Evolutionary conservation across 2,888 invertebrate genomes (phyloP).

Genomic region (Tridacna gigas): DNA sequence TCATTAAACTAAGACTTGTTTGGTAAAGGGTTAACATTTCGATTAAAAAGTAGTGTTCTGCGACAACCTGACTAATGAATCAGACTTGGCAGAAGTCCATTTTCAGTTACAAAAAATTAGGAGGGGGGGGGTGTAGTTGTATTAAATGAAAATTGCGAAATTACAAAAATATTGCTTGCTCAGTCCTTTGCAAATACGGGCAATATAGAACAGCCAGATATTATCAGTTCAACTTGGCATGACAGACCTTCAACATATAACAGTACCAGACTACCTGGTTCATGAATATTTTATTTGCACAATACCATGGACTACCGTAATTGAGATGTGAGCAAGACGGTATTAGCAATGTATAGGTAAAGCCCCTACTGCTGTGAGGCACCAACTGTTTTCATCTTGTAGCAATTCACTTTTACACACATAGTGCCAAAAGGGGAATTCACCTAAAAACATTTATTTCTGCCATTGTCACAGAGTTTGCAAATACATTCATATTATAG

Average conservation of each 20-base stretch:
- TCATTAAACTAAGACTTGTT: too few relatives aligned
- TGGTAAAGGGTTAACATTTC: too few relatives aligned
- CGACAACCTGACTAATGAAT: too few relatives aligned
- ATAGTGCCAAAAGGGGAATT: background rate
- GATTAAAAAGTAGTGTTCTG: too few relatives aligned
- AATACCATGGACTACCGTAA: slow-evolving; percentile 27
- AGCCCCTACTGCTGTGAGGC: background rate
- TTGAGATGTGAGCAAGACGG: slow-evolving; percentile 17
- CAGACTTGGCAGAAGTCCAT: too few relatives aligned
- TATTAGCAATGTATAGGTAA: background rate
- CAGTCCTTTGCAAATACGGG: background rate
- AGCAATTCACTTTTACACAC: too few relatives aligned
- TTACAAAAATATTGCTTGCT: background rate
- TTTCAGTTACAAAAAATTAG: too few relatives aligned
- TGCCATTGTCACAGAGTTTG: background rate
- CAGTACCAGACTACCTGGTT: background rate
- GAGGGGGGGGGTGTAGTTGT: too few relatives aligned
- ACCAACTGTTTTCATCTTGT: background rate
- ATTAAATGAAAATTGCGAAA: too few relatives aligned
- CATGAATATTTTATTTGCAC: slow-evolving; percentile 20
- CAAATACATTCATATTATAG: too few relatives aligned
- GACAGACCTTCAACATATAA: slow-evolving; percentile 3
- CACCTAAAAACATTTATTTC: background rate
- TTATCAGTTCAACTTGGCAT: slow-evolving; percentile 7
- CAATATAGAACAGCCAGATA: slow-evolving; percentile 15